Evolutionary conservation across 1,140 invertebrate genomes (phyloP).

Genomic region (Pseudoatta argentina): DNA sequence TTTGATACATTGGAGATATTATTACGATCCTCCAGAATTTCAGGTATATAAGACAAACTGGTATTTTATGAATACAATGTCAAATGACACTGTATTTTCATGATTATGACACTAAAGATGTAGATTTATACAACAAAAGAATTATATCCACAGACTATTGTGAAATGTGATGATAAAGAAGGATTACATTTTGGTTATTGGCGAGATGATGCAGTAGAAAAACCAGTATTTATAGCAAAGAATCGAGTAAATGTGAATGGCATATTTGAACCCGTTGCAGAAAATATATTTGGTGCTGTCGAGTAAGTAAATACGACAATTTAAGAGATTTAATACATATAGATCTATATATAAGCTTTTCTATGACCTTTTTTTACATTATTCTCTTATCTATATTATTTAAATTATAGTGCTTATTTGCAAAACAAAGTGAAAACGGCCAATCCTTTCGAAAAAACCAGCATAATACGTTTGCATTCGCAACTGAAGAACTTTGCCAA

Average conservation of each 20-base stretch:
- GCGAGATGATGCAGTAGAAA: slow-evolving; percentile 92
- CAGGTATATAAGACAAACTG: slow-evolving; percentile 87
- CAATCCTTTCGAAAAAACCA: slow-evolving; percentile 90
- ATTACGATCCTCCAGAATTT: slow-evolving; percentile 97
- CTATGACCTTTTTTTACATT: background rate
- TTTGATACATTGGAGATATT: slow-evolving; percentile 95
- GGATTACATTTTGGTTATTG: slow-evolving; percentile 96
- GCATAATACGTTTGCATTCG: slow-evolving; percentile 88
- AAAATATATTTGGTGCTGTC: slow-evolving; percentile 95
- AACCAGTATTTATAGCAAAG: slow-evolving; percentile 92
- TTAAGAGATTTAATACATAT: background rate
- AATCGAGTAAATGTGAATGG: slow-evolving; percentile 91
- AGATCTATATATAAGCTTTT: background rate
- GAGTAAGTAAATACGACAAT: slow-evolving; percentile 87
- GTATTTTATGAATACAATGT: background rate
- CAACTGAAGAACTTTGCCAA: slow-evolving; percentile 90
- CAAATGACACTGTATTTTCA: background rate
- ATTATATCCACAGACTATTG: slow-evolving; percentile 88
- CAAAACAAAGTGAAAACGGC: slow-evolving; percentile 88
- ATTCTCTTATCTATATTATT: slow-evolving; percentile 25
- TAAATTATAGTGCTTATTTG: slow-evolving; percentile 87
- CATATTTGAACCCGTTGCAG: slow-evolving; percentile 90
- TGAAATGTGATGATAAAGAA: slow-evolving; percentile 90
- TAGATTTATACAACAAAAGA: background rate
- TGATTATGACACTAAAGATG: slow-evolving; percentile 11